These are phyloP conservation scores for Eidolon helvum DNA, from an alignment of 2,113 vertebrate species.

Conservation along the genomic window DNA sequence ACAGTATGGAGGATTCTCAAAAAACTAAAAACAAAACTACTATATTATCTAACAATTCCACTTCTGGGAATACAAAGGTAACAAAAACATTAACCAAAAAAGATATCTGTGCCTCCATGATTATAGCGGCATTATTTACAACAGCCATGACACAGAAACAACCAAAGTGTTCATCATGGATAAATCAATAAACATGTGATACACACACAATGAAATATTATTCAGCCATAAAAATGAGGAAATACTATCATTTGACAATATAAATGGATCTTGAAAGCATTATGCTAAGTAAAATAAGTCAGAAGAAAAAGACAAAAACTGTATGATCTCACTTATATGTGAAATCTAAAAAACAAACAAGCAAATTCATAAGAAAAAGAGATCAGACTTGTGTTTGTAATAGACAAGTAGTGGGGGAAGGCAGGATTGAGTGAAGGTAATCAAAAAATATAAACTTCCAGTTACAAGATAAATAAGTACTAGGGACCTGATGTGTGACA, in stretches of 20 bases:
- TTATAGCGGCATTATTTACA: too few species aligned
- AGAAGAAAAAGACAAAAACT: background rate
- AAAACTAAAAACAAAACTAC: too few species aligned
- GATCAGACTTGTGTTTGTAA: background rate
- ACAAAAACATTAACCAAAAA: too few species aligned
- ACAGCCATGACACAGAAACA: too few species aligned
- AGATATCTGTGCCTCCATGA: too few species aligned
- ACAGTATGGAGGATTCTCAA: too few species aligned
- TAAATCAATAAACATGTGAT: too few species aligned
- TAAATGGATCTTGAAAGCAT: background rate
- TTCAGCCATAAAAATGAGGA: too few species aligned
- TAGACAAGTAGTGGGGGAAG: background rate
- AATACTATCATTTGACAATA: background rate
- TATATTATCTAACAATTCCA: too few species aligned
- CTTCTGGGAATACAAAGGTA: too few species aligned
- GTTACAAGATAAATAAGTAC: background rate
- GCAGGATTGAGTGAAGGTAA: background rate
- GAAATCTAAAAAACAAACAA: background rate
- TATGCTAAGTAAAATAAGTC: background rate
- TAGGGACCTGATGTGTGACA: background rate
- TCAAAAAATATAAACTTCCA: background rate
- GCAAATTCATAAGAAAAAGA: background rate
- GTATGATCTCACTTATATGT: background rate
- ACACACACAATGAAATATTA: too few species aligned
- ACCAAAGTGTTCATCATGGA: too few species aligned